A percentile compares a stretch with the other conserved stretches of the same genome.
These are phyloP conservation scores for Saccostrea glomerata DNA, from an alignment of 1,140 invertebrate species.

Conservation along the genomic window DNA sequence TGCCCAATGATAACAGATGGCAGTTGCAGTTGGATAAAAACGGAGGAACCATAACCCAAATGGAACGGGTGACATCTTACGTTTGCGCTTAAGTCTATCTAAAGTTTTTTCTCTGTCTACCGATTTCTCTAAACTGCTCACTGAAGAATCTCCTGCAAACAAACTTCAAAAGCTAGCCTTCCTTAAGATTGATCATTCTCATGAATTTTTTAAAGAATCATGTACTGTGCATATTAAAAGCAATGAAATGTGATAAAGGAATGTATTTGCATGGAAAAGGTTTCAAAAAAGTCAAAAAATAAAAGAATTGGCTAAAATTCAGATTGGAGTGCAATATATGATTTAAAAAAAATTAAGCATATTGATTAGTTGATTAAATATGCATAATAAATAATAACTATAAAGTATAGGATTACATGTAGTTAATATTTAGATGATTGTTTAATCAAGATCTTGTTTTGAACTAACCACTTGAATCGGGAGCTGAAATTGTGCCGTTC, in stretches of 20 bases:
- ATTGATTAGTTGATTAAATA: not conserved
- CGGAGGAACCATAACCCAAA: constrained; percentile 5
- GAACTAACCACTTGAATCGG: constrained; percentile 68
- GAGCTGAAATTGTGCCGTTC: constrained; percentile 71
- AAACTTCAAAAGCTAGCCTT: constrained; percentile 18
- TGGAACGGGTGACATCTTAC: constrained; percentile 65
- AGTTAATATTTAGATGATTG: not conserved
- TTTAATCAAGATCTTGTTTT: not conserved
- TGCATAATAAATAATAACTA: not conserved
- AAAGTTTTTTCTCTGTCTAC: constrained; percentile 74
- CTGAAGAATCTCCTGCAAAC: constrained; percentile 63
- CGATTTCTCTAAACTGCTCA: constrained; percentile 61
- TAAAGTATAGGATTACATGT: not conserved
- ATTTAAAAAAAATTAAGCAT: not conserved
- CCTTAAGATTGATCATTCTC: not conserved
- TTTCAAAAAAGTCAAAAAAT: not conserved
- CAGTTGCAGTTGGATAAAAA: constrained; percentile 23
- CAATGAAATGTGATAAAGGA: not conserved
- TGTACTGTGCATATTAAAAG: constrained; percentile 1
- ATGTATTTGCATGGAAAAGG: not conserved
- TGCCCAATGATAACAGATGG: constrained; percentile 2
- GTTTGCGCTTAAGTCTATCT: constrained; percentile 76
- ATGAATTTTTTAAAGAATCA: not conserved
- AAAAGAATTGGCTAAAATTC: not conserved
- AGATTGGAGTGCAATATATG: no score